Percentiles rank a stretch among this genome's conserved stretches.
These are phyloP conservation scores for Trissolcus brochymenae DNA, from an alignment of 2,888 invertebrate species.

Conservation along the genomic window DNA sequence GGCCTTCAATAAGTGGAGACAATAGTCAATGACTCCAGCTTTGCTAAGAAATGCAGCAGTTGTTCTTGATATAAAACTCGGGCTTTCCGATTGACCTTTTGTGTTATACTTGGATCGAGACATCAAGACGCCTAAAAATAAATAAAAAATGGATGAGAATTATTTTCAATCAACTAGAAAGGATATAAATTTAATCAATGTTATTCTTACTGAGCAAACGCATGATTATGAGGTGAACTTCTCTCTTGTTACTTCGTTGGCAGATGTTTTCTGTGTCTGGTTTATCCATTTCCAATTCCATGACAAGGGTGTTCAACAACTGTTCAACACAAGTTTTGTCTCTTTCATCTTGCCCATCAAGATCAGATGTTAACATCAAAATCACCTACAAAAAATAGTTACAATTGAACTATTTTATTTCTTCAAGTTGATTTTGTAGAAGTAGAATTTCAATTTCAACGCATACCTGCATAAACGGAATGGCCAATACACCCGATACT, in stretches of 20 bases:
- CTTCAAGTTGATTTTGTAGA: not conserved
- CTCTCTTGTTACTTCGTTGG: constrained; percentile 85
- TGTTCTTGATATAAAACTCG: constrained; percentile 82
- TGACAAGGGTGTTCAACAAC: constrained; percentile 84
- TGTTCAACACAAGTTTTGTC: constrained; percentile 88
- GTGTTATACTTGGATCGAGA: constrained; percentile 82
- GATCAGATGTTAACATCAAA: constrained; percentile 91
- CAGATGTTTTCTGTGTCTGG: constrained; percentile 79
- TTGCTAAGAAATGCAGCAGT: constrained; percentile 84
- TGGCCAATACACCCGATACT: constrained; percentile 89
- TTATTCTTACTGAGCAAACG: constrained; percentile 85
- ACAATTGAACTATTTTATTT: not conserved
- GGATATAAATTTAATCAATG: too few species aligned
- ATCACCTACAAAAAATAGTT: constrained; percentile 80
- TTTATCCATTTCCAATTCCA: constrained; percentile 83
- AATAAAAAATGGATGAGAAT: too few species aligned
- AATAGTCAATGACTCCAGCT: constrained; percentile 84
- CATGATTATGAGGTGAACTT: constrained; percentile 92
- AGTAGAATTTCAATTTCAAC: not conserved
- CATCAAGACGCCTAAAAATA: constrained; percentile 82
- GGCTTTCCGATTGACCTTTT: constrained; percentile 74
- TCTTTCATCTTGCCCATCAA: constrained; percentile 89
- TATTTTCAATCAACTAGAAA: too few species aligned
- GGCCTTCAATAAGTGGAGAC: constrained; percentile 83
- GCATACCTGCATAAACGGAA: constrained; percentile 92